Percentiles rank a stretch among this genome's conserved stretches.
Conservation (phyloP, 2,113 vertebrate species). For the Clarias batrachus region DNA sequence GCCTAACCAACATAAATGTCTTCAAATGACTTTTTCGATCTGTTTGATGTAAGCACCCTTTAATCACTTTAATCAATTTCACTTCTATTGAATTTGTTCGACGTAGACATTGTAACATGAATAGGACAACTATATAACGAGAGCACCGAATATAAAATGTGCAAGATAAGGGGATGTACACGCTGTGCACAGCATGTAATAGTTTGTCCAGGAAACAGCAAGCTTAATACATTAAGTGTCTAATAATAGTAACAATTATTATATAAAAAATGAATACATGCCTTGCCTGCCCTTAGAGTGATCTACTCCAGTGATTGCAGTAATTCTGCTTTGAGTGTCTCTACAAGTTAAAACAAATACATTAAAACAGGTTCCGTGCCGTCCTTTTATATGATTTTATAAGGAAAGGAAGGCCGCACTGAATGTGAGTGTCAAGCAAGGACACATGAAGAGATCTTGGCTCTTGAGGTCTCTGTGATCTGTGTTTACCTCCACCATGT, state of each 20-base stretch:
- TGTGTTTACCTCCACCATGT: constrained; percentile 38
- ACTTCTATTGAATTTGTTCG: neutral
- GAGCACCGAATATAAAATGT: neutral
- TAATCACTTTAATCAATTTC: neutral
- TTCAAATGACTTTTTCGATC: neutral
- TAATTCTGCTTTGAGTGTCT: neutral
- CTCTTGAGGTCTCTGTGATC: constrained; percentile 5
- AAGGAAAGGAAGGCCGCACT: neutral
- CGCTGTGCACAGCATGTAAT: neutral
- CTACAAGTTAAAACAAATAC: neutral
- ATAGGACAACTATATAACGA: neutral
- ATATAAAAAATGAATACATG: neutral
- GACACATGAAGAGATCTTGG: constrained; percentile 1
- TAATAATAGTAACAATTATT: neutral
- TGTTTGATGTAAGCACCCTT: no score
- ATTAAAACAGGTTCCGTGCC: neutral
- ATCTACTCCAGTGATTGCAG: neutral
- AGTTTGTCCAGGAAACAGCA: neutral
- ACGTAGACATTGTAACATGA: neutral
- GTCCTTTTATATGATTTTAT: constrained; percentile 2
- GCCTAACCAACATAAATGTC: neutral
- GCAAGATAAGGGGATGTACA: neutral
- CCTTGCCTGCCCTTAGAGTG: neutral
- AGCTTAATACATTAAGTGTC: neutral
- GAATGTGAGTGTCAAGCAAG: constrained; percentile 14